Evolutionary conservation across 2,797 vertebrate genomes (phyloP).

Genomic region (Trematomus bernacchii): DNA sequence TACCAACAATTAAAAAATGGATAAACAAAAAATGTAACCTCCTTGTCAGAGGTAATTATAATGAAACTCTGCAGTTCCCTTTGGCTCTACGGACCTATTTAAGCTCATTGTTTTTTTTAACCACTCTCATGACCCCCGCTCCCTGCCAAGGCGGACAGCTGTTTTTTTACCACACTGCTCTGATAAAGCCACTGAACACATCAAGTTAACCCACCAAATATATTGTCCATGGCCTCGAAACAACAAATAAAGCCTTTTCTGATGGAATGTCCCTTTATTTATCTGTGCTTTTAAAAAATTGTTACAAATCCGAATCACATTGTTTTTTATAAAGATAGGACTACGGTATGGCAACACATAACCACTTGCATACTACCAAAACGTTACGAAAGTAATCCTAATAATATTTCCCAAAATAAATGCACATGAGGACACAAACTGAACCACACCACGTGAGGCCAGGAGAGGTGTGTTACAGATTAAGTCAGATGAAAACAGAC

Average conservation of each 20-base stretch:
- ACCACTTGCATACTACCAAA: no score
- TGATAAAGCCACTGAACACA: neutral
- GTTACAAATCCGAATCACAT: neutral
- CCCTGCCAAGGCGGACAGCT: neutral
- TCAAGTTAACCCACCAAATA: neutral
- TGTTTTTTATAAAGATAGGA: no score
- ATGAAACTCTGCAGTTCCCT: neutral
- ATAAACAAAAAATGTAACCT: no score
- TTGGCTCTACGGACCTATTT: neutral
- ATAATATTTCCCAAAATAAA: neutral
- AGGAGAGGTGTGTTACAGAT: constrained; percentile 53
- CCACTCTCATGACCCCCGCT: neutral
- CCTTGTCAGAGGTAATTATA: neutral
- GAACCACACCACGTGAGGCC: neutral
- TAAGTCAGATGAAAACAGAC: constrained; percentile 45
- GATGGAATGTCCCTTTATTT: neutral
- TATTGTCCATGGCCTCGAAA: neutral
- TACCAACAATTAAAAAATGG: neutral
- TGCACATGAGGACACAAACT: neutral
- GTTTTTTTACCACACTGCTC: neutral
- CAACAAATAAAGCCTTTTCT: neutral
- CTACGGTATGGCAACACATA: no score
- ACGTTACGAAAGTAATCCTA: neutral
- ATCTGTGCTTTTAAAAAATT: neutral
- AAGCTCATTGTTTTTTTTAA: neutral